Base-by-base conservation (phyloP, 1,140 invertebrate genomes). In the Ips typographus region DNA sequence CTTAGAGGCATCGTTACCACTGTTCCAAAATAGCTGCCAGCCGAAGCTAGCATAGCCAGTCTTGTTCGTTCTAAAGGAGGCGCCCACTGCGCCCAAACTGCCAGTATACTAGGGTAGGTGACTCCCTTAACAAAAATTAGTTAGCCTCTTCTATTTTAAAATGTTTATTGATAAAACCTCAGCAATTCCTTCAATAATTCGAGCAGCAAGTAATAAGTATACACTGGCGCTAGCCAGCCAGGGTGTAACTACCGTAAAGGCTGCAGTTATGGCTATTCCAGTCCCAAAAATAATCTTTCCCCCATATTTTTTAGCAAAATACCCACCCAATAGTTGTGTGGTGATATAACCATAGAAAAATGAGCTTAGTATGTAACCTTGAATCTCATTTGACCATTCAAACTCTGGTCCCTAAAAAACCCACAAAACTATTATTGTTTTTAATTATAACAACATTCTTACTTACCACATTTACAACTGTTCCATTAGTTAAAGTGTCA, bases 41-140 rank as follows among this genome's bases (percentile, higher is more conserved):
- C 92, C 81, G 93, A 93, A 1, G 91, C 89, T 41, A 93, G 85
- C 0, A 88, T 91, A 0, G 90, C 89, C 43, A 94, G 81, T 7
- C 90, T 85, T 2, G 89, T 92, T 41, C 93, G 85, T 79, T 96
- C 94, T 37, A 88, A 77, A 0, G 90, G 89, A 36, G 94, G 94
- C n/a, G 92, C 90, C 94, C 94, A 97, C 66, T 89, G 87, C 0
- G 91, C 85, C 92, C 94, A 94, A 39, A 95, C 87, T 4, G 91
- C 90, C 79, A 95, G 92, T 61, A 95, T 94, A 71, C 92, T 90
- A 3, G 94, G 94, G 80, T 94, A 96, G 1, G 93, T 94, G 0
- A 96, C 93, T 53, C 94, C 94, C 91, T 94, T 22, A 22, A 76
- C 55, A 77, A 76, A 65, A 36, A 72, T 64, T 68, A 38, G 5